Conservation (phyloP, 2,113 vertebrate species). For the Cottus gobio region DNA sequence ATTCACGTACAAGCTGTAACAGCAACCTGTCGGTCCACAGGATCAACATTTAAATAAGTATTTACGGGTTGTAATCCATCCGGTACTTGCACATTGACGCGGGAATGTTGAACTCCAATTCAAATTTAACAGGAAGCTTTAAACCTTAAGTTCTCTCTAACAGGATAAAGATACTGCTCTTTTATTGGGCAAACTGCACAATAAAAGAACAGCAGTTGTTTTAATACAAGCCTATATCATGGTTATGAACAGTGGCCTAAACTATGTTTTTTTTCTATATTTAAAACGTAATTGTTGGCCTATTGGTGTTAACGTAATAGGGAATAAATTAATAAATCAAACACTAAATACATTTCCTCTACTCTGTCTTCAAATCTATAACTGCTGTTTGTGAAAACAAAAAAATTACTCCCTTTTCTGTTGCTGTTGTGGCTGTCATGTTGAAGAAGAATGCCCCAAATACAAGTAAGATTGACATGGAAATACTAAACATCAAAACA, state of each 20-base stretch:
- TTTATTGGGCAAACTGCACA: not conserved
- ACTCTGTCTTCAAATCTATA: not conserved
- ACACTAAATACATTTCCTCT: not conserved
- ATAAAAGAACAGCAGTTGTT: too few species aligned
- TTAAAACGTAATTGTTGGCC: not conserved
- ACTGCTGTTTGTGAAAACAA: not conserved
- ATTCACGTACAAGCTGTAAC: not conserved
- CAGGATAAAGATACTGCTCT: not conserved
- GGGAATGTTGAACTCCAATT: not conserved
- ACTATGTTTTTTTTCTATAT: not conserved
- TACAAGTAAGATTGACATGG: constrained; percentile 75
- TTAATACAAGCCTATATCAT: not conserved
- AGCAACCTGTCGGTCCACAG: not conserved
- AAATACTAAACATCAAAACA: not conserved
- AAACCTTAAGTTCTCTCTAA: not conserved
- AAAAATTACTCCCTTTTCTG: constrained; percentile 21
- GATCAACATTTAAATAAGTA: constrained; percentile 11
- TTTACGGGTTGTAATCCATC: not conserved
- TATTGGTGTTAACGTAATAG: not conserved
- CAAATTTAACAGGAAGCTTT: not conserved
- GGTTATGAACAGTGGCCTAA: not conserved
- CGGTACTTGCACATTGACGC: not conserved
- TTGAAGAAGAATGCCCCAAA: constrained; percentile 79
- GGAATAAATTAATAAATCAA: too few species aligned
- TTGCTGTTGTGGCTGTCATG: constrained; percentile 3